phyloP scores from a whole-genome alignment of 2,113 vertebrate genomes.

The Laterallus jamaicensis region DNA sequence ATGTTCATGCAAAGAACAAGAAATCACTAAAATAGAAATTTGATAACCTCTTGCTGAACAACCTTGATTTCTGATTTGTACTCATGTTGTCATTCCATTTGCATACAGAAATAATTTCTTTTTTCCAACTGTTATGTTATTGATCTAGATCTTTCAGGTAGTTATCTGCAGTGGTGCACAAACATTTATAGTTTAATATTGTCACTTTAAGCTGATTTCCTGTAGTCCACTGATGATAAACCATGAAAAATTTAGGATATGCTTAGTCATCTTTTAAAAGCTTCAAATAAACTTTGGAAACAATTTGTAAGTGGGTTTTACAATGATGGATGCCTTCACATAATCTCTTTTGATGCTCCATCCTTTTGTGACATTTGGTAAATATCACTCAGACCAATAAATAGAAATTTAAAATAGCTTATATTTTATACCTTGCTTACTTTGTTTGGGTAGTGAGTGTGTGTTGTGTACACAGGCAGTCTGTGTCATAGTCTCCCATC shows the following conservation, averaged over 20 bases:
- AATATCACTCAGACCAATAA: not conserved
- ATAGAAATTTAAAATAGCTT: not conserved
- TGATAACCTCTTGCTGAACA: slow-evolving; percentile 19
- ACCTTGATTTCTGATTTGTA: slow-evolving; percentile 15
- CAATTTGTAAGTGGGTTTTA: not conserved
- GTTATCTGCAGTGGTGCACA: slow-evolving; percentile 45
- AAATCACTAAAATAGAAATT: slow-evolving; percentile 49
- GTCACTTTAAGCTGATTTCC: slow-evolving; percentile 40
- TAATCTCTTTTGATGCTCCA: not conserved
- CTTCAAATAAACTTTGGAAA: slow-evolving; percentile 24
- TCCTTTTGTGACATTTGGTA: slow-evolving; percentile 14
- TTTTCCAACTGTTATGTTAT: slow-evolving; percentile 56
- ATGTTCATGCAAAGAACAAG: not conserved
- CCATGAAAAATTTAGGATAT: slow-evolving; percentile 12
- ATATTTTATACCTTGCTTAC: not conserved
- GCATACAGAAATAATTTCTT: slow-evolving; percentile 56
- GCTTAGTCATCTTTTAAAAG: slow-evolving; percentile 23
- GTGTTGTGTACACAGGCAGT: not conserved
- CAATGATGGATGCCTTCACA: not conserved
- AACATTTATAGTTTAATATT: slow-evolving; percentile 50
- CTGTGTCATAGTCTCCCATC: not conserved
- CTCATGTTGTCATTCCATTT: slow-evolving; percentile 23
- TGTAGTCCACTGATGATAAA: slow-evolving; percentile 43
- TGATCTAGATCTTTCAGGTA: slow-evolving; percentile 63
- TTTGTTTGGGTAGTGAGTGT: slow-evolving; percentile 26